Evolutionary conservation across 2,888 invertebrate species (phyloP).

Genomic region (Heliconius sara): DNA sequence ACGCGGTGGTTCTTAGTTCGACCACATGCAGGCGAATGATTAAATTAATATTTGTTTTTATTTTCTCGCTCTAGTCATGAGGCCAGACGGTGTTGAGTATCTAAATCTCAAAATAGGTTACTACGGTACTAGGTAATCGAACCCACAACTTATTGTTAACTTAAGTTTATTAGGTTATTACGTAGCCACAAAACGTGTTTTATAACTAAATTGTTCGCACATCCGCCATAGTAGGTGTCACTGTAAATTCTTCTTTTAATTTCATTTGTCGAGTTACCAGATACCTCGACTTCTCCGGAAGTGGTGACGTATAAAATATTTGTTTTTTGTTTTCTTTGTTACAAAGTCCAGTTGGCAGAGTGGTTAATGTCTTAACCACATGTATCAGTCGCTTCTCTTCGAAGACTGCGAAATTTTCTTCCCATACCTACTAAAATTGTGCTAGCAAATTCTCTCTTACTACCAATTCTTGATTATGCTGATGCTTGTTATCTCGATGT

Average conservation of each 20-base stretch:
- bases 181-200: conserved; percentile 42
- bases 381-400: no score
- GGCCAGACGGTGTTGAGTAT: neutral
- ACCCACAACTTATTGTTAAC: conserved; percentile 52
- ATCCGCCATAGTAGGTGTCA: conserved; percentile 28
- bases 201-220: conserved; percentile 40
- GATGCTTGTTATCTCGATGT: no score
- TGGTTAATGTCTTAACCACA: neutral
- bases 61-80: neutral
- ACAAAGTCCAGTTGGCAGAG: neutral
- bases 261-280: conserved; percentile 10
- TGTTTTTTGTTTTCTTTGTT: neutral
- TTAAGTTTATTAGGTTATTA: conserved; percentile 45
- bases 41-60: no score
- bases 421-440: no score
- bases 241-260: conserved; percentile 17
- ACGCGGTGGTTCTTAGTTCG: neutral
- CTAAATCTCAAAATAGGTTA: no score
- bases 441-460: no score
- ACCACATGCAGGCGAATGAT: no score
- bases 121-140: neutral
- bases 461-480: no score
- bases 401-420: no score
- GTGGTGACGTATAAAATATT: conserved; percentile 9
- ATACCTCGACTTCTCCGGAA: conserved; percentile 6